Evolutionary conservation across 1,140 invertebrate genomes (phyloP).

Genomic region (Solenopsis fugax): DNA sequence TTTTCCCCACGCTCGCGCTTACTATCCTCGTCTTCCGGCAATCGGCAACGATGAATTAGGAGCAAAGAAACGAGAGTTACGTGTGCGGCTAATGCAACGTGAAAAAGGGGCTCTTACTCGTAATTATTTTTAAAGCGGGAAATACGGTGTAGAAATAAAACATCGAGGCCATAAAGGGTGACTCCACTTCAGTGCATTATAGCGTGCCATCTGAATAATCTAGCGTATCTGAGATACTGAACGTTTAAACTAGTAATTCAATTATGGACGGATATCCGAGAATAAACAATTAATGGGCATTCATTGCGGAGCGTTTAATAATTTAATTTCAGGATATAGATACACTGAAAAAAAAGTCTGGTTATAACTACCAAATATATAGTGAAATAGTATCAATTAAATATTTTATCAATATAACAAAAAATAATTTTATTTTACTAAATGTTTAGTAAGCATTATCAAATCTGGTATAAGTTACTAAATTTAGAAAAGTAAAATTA

Average conservation of each 20-base stretch:
- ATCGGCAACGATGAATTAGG: background rate
- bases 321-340: background rate
- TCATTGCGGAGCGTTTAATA: constrained; percentile 5
- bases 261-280: background rate
- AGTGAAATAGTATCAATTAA: too few species aligned
- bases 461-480: too few species aligned
- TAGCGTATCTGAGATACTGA: background rate
- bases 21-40: background rate
- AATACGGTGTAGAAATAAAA: constrained; percentile 23
- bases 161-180: background rate
- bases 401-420: too few species aligned
- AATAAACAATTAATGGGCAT: constrained; percentile 17
- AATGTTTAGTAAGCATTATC: too few species aligned
- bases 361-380: too few species aligned
- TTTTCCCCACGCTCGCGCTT: background rate
- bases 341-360: too few species aligned
- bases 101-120: background rate
- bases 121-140: constrained; percentile 25
- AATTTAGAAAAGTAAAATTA: too few species aligned
- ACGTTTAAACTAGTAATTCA: background rate
- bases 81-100: constrained; percentile 5
- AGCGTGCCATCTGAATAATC: constrained; percentile 5
- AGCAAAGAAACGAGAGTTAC: background rate
- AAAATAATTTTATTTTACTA: too few species aligned
- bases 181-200: background rate